Base-by-base conservation (phyloP, 2,888 invertebrate genomes). In the Phyto melanocephala region DNA sequence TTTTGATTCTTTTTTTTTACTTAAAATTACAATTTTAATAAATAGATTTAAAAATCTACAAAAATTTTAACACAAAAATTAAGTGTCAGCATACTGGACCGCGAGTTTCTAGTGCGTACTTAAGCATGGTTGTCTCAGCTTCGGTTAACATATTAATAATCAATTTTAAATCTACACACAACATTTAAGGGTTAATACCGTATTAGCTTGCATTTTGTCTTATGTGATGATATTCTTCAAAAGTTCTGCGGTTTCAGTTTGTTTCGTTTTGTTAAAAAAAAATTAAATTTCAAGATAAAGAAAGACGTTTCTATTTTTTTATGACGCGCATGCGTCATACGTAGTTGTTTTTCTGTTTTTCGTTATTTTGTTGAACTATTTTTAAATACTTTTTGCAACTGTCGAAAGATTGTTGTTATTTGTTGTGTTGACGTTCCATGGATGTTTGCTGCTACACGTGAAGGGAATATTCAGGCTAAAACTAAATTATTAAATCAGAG, bases 151-250 rank as follows among this genome's bases (percentile, higher is more conserved):
- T n/a, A n/a, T n/a, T n/a, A n/a, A n/a, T n/a, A n/a, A n/a, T n/a
- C n/a, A n/a, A n/a, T n/a, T n/a, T n/a, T n/a, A n/a, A n/a, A n/a
- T n/a, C n/a, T 28, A 3, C 28, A 3, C 22, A 28, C 6, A 22
- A 7, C 40, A 50, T 50, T 65, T 10, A 17, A 52, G 65, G 50
- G 65, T 54, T 78, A 62, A 77, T 60, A 60, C 56, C 1, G 22
- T n/a, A 35, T 42, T 54, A 33, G 56, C 52, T 56, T 47, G 60
- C 35, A 47, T 17, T 37, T 28, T 15, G 10, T 22, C 40, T 45
- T 54, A 56, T 78, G 60, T 71, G 78, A 60, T 68, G 67, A 15
- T 81, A 72, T 78, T 60, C 63, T 67, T 54, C 62, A 40, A 63
- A 50, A 58, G 20, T 47, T 54, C 11, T 47, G 40, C 54, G 8